These are phyloP conservation scores for Sturmia bella DNA, from an alignment of 2,888 invertebrate species.

Conservation along the genomic window DNA sequence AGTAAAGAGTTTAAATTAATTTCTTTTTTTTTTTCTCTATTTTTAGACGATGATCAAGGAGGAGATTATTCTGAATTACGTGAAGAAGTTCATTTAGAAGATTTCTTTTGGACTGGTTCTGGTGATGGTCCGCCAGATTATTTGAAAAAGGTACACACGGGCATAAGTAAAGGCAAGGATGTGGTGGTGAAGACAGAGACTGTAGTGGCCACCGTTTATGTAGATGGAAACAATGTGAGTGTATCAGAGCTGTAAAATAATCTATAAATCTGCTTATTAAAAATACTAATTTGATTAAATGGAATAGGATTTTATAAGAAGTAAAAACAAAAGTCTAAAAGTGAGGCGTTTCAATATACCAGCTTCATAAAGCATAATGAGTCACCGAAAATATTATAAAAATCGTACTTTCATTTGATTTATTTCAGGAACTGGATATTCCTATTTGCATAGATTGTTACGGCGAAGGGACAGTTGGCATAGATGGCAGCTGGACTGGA, in stretches of 20 bases:
- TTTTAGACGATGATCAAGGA: conserved; percentile 75
- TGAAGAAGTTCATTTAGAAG: conserved; percentile 85
- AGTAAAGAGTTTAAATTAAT: neutral
- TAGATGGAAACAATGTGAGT: conserved; percentile 83
- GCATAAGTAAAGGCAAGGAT: conserved; percentile 83
- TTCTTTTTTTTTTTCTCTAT: neutral
- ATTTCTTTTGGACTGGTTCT: conserved; percentile 95
- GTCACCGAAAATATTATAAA: too few relatives aligned
- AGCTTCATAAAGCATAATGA: too few relatives aligned
- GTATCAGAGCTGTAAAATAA: neutral
- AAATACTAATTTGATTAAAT: too few relatives aligned
- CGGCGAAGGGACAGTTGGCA: conserved; percentile 74
- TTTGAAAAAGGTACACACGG: conserved; percentile 81
- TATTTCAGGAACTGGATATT: conserved; percentile 78
- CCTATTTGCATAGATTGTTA: conserved; percentile 81
- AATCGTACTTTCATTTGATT: neutral
- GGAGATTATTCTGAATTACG: conserved; percentile 78
- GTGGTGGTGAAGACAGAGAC: conserved; percentile 87
- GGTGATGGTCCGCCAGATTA: conserved; percentile 88
- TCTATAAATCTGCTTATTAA: neutral
- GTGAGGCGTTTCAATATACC: too few relatives aligned
- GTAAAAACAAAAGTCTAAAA: too few relatives aligned
- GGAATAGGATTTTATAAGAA: too few relatives aligned
- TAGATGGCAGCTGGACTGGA: conserved; percentile 77
- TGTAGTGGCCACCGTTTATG: conserved; percentile 87